Percentiles rank a stretch among this genome's conserved stretches.
These are phyloP conservation scores for Zaprionus vittiger DNA, from an alignment of 1,140 invertebrate species.

Conservation along the genomic window DNA sequence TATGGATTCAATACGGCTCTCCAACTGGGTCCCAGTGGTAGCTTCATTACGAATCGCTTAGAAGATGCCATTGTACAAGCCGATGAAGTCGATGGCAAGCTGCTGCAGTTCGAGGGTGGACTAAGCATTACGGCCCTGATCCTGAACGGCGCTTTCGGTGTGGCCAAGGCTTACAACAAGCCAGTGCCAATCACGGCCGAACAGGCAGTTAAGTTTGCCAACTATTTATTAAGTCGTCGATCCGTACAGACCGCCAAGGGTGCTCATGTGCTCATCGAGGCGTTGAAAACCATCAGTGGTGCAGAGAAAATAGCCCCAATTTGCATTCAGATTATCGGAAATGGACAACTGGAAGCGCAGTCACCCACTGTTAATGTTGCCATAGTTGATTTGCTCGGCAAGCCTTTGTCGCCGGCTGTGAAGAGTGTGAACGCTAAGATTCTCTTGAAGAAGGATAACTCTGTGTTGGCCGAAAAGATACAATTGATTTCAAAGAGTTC, in stretches of 20 bases:
- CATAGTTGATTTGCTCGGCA: slow-evolving; percentile 94
- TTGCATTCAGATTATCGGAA: slow-evolving; percentile 91
- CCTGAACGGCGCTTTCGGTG: slow-evolving; percentile 87
- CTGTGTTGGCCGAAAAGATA: slow-evolving; percentile 72
- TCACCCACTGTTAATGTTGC: slow-evolving; percentile 90
- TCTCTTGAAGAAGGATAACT: slow-evolving; percentile 66
- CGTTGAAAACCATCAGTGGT: slow-evolving; percentile 86
- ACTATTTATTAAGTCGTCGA: slow-evolving; percentile 95
- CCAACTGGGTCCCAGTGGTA: slow-evolving; percentile 87
- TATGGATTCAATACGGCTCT: slow-evolving; percentile 93
- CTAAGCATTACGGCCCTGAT: slow-evolving; percentile 86
- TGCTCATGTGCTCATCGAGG: slow-evolving; percentile 91
- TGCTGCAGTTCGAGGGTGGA: slow-evolving; percentile 97
- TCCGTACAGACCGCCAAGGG: slow-evolving; percentile 95
- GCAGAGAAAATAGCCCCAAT: slow-evolving; percentile 86
- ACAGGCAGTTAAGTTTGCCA: slow-evolving; percentile 95
- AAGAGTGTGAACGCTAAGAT: slow-evolving; percentile 68
- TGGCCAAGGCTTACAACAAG: slow-evolving; percentile 89
- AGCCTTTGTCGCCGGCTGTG: slow-evolving; percentile 85
- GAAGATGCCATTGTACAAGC: slow-evolving; percentile 97
- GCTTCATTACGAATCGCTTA: slow-evolving; percentile 91
- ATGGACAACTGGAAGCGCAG: slow-evolving; percentile 89
- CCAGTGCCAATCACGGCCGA: slow-evolving; percentile 89
- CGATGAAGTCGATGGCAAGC: slow-evolving; percentile 96
- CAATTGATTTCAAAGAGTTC: slow-evolving; percentile 72